phyloP scores from a whole-genome alignment of 2,113 vertebrate genomes.

The Trichomycterus rosablanca region DNA sequence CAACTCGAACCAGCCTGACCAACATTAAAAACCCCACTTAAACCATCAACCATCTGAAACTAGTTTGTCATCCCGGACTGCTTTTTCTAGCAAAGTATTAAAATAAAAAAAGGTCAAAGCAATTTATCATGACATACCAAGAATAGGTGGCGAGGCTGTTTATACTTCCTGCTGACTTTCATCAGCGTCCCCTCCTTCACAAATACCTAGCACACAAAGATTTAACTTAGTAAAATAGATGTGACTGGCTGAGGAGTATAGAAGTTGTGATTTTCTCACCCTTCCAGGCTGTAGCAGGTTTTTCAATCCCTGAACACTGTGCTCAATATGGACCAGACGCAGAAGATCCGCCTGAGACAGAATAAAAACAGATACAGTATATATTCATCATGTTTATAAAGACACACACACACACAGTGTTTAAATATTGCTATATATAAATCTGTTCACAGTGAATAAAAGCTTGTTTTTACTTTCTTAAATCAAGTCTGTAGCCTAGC shows the following conservation, averaged over 20 bases:
- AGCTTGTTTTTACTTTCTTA: too few species aligned
- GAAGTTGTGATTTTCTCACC: slow-evolving; percentile 70
- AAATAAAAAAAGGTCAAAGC: slow-evolving; percentile 1
- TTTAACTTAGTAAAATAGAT: too few species aligned
- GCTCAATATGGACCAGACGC: slow-evolving; percentile 90
- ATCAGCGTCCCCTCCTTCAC: slow-evolving; percentile 94
- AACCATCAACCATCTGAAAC: too few species aligned
- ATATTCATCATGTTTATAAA: too few species aligned
- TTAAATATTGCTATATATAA: background rate
- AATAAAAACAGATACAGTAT: background rate
- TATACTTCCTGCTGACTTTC: slow-evolving; percentile 85
- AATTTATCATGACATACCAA: slow-evolving; percentile 71
- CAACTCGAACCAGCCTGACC: too few species aligned
- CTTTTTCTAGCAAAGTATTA: too few species aligned
- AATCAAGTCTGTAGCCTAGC: too few species aligned
- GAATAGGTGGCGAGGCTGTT: slow-evolving; percentile 88
- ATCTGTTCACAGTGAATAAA: too few species aligned
- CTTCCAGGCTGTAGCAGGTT: slow-evolving; percentile 85
- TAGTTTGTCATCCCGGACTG: too few species aligned
- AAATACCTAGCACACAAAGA: slow-evolving; percentile 72
- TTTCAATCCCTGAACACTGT: slow-evolving; percentile 83
- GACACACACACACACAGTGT: background rate
- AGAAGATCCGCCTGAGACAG: slow-evolving; percentile 82
- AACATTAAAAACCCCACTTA: too few species aligned
- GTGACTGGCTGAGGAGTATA: too few species aligned